Conservation (phyloP, 2,888 invertebrate species). For the Eupeodes latifasciatus region DNA sequence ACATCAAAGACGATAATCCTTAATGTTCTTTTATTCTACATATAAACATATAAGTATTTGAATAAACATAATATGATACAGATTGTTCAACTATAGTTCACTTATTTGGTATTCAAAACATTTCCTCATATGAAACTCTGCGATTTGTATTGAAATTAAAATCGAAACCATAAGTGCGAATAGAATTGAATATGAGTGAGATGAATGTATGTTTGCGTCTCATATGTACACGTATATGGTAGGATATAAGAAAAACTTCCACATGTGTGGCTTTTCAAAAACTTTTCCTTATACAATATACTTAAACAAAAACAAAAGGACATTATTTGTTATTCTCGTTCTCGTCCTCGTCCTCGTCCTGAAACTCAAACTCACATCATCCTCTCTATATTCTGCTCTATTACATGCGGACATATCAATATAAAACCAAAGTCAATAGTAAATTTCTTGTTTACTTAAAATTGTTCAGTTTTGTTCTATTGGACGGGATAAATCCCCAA, state of each 20-base stretch:
- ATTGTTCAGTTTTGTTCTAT: slow-evolving; percentile 70
- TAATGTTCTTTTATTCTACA: slow-evolving; percentile 7
- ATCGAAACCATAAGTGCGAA: slow-evolving; percentile 23
- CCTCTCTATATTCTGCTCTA: neutral
- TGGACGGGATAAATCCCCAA: slow-evolving; percentile 67
- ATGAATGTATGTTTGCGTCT: neutral
- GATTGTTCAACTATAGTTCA: slow-evolving; percentile 8
- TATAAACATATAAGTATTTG: neutral
- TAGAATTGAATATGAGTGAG: neutral
- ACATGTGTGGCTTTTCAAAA: slow-evolving; percentile 35
- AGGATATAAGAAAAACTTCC: slow-evolving; percentile 18
- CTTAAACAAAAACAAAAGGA: slow-evolving; percentile 29
- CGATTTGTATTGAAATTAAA: slow-evolving; percentile 47
- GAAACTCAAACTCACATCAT: neutral
- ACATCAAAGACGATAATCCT: neutral
- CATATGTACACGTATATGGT: too few relatives aligned
- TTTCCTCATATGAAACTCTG: slow-evolving; percentile 18
- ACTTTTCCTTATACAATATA: slow-evolving; percentile 16
- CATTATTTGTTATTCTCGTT: slow-evolving; percentile 28
- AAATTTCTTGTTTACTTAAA: slow-evolving; percentile 76
- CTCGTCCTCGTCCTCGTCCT: neutral
- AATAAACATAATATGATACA: slow-evolving; percentile 29
- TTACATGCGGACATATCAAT: slow-evolving; percentile 52
- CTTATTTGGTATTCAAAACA: slow-evolving; percentile 37
- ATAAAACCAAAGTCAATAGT: slow-evolving; percentile 70